Base-by-base conservation (phyloP, 2,888 invertebrate species). In the Ectemnius cavifrons region DNA sequence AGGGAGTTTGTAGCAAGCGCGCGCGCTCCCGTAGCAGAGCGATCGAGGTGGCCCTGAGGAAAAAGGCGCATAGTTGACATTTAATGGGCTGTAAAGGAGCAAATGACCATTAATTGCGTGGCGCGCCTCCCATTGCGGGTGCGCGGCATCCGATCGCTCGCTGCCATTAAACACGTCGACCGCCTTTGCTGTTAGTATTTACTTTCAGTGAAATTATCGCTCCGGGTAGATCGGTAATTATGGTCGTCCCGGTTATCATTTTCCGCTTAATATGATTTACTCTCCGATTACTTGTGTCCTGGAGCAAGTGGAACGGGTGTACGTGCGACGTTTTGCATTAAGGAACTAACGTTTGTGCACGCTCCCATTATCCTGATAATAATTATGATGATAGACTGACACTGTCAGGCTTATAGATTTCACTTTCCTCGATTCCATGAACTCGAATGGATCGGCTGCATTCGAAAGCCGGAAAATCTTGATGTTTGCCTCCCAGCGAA, bases 41-140 rank as follows among this genome's bases (percentile, higher is more conserved):
- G 37, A 8, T 37, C 8, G 69, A 57, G 62, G 61, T 66, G 64
- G 63, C 49, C 60, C 67, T 45, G 70, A 62, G 23, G 63, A 52
- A 47, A 61, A 75, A 63, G 65, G 56, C 58, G 56, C 67, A 76
- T 65, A 79, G 79, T 77, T 76, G 81, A 73, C 71, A 81, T 74
- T 79, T 81, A 82, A 81, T 80, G 75, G 73, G n/a, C 73, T 71
- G 77, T 79, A 77, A 79, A 80, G 67, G 75, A 77, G 77, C 63
- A 71, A 79, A 79, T 72, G 77, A 76, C 63, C 74, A 67, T 82
- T 82, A 82, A 82, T 81, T 78, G 75, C 71, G 62, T 52, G 76
- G 28, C 72, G 71, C 69, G 62, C 66, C 75, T 77, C 37, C 37
- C 77, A 69, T 73, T 57, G 65, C 71, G 62, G 71, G 64, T 70